Percentiles rank a stretch among this genome's conserved stretches.
These are phyloP conservation scores for Silurus aristotelis DNA, from an alignment of 2,797 vertebrate genomes.

Conservation along the genomic window DNA sequence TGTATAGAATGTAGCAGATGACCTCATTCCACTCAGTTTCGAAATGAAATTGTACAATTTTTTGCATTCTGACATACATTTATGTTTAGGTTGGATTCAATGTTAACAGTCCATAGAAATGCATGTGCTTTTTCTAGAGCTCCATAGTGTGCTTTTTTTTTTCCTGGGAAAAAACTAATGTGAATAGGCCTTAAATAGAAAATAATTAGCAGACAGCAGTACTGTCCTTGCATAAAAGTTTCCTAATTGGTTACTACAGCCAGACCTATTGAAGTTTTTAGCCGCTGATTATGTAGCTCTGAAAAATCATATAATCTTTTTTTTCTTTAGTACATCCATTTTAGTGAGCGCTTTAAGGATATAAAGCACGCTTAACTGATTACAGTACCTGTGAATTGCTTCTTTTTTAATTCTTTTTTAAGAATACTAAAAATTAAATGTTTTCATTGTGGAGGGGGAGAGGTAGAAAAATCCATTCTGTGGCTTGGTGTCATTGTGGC, in stretches of 20 bases:
- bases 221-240: slow-evolving; percentile 19
- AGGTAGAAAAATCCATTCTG: slow-evolving; percentile 27
- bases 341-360: slow-evolving; percentile 13
- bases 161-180: background rate
- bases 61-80: background rate
- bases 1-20: background rate
- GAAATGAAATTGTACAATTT: background rate
- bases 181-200: slow-evolving; percentile 19
- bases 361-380: slow-evolving; percentile 21
- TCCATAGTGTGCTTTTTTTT: background rate
- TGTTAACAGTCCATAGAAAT: background rate
- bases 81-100: background rate
- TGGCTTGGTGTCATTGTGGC: slow-evolving; percentile 49
- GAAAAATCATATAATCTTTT: background rate
- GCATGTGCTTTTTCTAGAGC: background rate
- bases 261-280: slow-evolving; percentile 24
- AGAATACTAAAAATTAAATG: slow-evolving; percentile 32
- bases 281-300: slow-evolving; percentile 6
- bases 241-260: slow-evolving; percentile 23
- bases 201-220: slow-evolving; percentile 16
- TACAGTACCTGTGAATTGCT: slow-evolving; percentile 12
- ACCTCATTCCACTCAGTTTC: background rate
- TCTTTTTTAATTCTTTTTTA: background rate
- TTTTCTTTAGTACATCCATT: background rate
- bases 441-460: slow-evolving; percentile 2